Base-by-base conservation (phyloP, 2,797 vertebrate genomes). In the Tragopan temminckii region DNA sequence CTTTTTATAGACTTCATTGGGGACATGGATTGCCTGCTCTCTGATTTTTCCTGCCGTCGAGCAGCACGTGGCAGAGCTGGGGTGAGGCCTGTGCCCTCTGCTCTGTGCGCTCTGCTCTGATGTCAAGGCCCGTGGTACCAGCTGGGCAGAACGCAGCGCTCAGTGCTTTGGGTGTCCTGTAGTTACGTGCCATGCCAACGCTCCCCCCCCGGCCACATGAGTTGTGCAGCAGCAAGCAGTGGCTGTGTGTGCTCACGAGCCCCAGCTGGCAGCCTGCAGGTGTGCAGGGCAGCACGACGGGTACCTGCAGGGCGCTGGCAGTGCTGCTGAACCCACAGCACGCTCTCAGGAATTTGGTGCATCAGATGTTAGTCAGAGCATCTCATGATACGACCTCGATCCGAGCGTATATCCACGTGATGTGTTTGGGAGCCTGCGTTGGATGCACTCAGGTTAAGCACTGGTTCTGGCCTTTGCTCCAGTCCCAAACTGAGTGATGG, bases 241-340 rank as follows among this genome's bases (percentile, higher is more conserved):
- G 78, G 6, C 88, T 94, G 75, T 43, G 5, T 67, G 18, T 58
- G 85, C 8, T 43, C 35, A 21, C 6, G 63, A 93, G 87, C 70
- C 83, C 89, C 85, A 89, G 45, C 4, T 92, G 88, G 85, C 95
- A 85, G 46, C 25, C 70, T 91, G 33, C 92, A 86, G 92, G 80
- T 96, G 80, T 87, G 93, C 93, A 95, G 74, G 72, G 14, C 21
- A 57, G 92, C 9, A 5, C 77, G 82, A 64, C 95, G 75, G 70
- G 93, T 95, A 97, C 85, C 96, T 97, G 97, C 97, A 95, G 96
- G 96, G 96, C 93, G 69, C 61, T 87, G 96, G 72, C 85, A 43
- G 85, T 90, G 85, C 95, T 93, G 27, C 93, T 96, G 95, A 81
- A 31, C 52, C 52, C 52, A 17, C 29, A 97, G 95, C 95, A 72